Evolutionary conservation across 2,797 vertebrate species (phyloP).

Genomic region (Falco columbarius): DNA sequence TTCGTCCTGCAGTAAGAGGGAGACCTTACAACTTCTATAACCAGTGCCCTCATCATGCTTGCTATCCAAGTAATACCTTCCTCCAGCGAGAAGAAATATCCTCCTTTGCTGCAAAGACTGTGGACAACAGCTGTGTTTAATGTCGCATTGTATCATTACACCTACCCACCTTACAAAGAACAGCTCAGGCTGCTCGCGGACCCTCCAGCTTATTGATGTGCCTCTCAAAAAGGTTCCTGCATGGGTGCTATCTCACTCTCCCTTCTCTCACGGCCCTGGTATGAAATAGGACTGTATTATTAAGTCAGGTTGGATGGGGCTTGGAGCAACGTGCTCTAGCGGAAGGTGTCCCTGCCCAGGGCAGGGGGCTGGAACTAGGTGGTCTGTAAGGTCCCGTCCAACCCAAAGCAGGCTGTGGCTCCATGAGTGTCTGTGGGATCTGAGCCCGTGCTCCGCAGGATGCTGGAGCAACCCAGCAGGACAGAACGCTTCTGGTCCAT

Average conservation of each 20-base stretch:
- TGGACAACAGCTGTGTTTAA: neutral
- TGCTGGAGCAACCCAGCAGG: neutral
- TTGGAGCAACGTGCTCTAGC: too few relatives aligned
- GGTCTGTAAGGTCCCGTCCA: too few relatives aligned
- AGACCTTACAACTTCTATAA: neutral
- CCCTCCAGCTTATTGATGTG: neutral
- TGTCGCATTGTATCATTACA: neutral
- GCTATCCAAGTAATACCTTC: neutral
- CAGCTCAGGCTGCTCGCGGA: neutral
- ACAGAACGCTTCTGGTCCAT: neutral
- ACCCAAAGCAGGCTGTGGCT: too few relatives aligned
- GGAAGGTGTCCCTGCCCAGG: too few relatives aligned
- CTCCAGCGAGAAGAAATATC: neutral
- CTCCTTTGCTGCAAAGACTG: neutral
- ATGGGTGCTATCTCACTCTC: neutral
- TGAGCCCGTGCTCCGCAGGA: accelerated
- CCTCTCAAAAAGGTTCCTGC: neutral
- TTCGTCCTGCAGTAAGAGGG: neutral
- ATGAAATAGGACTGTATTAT: neutral
- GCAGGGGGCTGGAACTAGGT: too few relatives aligned
- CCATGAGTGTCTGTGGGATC: neutral
- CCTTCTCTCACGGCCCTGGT: neutral
- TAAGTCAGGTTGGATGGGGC: too few relatives aligned
- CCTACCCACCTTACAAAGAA: neutral
- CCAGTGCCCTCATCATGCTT: neutral